Percentiles rank a stretch among this genome's conserved stretches.
These are phyloP conservation scores for Lacanobia oleracea DNA, from an alignment of 2,888 invertebrate species.

Conservation along the genomic window DNA sequence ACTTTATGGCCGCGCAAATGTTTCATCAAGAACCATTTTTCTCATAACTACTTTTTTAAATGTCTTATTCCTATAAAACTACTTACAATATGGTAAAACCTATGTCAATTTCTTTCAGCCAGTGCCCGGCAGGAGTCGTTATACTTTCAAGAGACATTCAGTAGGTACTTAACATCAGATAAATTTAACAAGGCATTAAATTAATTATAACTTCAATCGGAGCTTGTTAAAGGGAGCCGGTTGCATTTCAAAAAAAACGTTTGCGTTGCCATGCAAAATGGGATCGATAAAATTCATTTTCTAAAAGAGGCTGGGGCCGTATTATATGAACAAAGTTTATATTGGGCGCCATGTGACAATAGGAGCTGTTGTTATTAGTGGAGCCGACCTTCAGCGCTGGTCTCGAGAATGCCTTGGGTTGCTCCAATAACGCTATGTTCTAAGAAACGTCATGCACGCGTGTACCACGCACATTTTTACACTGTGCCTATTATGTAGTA, in stretches of 20 bases:
- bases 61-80: background rate
- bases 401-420: conserved; percentile 79
- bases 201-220: conserved; percentile 44
- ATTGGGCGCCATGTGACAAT: conserved; percentile 73
- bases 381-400: conserved; percentile 84
- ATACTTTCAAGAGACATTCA: conserved; percentile 46
- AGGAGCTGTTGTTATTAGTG: conserved; percentile 75
- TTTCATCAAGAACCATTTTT: conserved; percentile 41
- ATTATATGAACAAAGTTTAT: conserved; percentile 41
- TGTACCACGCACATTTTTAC: conserved; percentile 82
- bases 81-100: background rate
- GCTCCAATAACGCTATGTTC: conserved; percentile 83
- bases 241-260: conserved; percentile 26
- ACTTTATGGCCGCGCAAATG: conserved; percentile 63
- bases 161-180: conserved; percentile 44
- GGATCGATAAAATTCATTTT: conserved; percentile 67
- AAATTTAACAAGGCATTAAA: conserved; percentile 39
- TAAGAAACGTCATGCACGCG: conserved; percentile 82
- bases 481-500: conserved; percentile 67
- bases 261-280: conserved; percentile 70
- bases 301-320: conserved; percentile 12
- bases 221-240: conserved; percentile 36
- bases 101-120: conserved; percentile 24
- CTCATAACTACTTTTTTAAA: background rate
- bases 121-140: conserved; percentile 11